A percentile compares a stretch with the other conserved stretches of the same genome.
Evolutionary conservation across 1,140 invertebrate species (phyloP).

Genomic region (Heliconius himera): DNA sequence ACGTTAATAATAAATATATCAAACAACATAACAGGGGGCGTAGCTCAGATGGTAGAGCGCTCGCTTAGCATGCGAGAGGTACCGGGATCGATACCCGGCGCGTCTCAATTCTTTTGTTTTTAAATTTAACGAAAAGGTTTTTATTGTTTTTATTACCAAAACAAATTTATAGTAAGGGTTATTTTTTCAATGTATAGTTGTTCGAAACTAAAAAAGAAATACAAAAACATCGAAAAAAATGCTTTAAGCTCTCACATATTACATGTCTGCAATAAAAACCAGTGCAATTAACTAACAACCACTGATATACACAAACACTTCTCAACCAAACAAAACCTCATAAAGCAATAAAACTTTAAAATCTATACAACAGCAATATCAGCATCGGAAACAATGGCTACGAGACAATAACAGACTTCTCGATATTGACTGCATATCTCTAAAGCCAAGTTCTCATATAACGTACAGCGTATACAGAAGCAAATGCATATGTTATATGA

Average conservation of each 20-base stretch:
- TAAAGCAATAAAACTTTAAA: not conserved
- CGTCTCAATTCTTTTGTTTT: not conserved
- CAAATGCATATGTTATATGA: not conserved
- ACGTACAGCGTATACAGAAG: not conserved
- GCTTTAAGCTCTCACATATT: not conserved
- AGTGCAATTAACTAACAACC: not conserved
- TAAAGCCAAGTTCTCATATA: not conserved
- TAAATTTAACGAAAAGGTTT: not conserved
- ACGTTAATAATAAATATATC: not conserved
- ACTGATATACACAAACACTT: not conserved
- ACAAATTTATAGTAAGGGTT: not conserved
- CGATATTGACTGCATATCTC: not conserved
- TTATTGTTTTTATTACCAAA: too few relatives aligned
- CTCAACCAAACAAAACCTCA: not conserved
- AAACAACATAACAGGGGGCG: conserved; percentile 80
- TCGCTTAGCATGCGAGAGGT: conserved; percentile 94
- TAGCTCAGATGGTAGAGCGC: conserved; percentile 94
- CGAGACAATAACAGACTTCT: not conserved
- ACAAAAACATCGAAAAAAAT: not conserved
- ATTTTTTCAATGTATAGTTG: not conserved
- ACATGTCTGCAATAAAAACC: not conserved
- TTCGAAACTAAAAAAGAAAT: not conserved
- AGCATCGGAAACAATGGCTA: conserved; percentile 4
- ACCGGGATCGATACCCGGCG: conserved; percentile 90
- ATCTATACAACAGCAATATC: not conserved